These are phyloP conservation scores for Rhogogaster chlorosoma DNA, from an alignment of 2,888 invertebrate genomes.

Conservation along the genomic window DNA sequence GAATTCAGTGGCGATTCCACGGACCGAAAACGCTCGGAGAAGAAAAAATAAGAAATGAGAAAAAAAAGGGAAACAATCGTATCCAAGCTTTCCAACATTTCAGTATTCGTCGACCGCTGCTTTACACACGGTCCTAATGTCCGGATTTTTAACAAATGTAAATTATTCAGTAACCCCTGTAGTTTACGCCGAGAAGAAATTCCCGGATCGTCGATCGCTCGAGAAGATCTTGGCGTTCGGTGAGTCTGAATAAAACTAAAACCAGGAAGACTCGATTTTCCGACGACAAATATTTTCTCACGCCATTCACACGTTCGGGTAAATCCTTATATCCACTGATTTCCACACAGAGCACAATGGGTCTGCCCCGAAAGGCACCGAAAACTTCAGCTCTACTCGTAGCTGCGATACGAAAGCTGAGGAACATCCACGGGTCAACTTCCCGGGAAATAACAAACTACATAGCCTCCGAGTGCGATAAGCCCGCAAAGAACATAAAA, in stretches of 20 bases:
- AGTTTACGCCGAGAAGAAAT: conserved; percentile 6
- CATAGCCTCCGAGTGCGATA: conserved; percentile 70
- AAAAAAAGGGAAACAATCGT: conserved; percentile 43
- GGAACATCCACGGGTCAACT: conserved; percentile 71
- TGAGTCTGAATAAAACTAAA: neutral
- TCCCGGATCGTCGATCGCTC: neutral
- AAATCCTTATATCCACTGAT: neutral
- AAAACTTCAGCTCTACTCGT: conserved; percentile 72
- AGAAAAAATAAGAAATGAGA: conserved; percentile 1
- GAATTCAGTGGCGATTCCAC: neutral
- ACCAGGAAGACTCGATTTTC: neutral
- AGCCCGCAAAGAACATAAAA: conserved; percentile 64
- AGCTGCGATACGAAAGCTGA: conserved; percentile 71
- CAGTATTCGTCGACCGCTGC: conserved; percentile 25
- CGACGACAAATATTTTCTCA: neutral
- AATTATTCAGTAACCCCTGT: conserved; percentile 15
- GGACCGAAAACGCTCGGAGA: neutral
- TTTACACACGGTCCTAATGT: conserved; percentile 24
- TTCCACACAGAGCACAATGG: neutral
- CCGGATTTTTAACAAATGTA: neutral
- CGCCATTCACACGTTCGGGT: neutral
- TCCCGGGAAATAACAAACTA: conserved; percentile 72
- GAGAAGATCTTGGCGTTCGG: neutral
- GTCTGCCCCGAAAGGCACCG: conserved; percentile 59
- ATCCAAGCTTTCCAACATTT: conserved; percentile 37